Conservation (phyloP, 2,888 invertebrate species). For the Kuschelorhynchus macadamiae region DNA sequence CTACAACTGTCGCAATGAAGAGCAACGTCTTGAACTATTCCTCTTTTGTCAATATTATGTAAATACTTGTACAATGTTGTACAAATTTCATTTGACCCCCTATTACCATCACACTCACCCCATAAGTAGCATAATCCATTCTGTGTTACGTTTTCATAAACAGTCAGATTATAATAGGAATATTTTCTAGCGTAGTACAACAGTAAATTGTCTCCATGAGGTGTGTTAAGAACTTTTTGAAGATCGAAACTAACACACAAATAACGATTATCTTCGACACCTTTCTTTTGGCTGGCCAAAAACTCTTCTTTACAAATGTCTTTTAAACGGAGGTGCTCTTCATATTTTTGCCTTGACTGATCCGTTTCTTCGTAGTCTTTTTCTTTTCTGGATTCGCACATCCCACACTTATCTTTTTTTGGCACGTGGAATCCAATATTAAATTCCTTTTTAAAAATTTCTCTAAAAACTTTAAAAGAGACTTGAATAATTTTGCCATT, state of each 20-base stretch:
- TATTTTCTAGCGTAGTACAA: constrained; percentile 52
- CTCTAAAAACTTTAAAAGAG: constrained; percentile 32
- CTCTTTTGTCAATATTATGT: no score
- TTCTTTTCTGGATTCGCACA: constrained; percentile 24
- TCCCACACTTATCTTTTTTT: constrained; percentile 42
- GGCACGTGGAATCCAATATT: constrained; percentile 47
- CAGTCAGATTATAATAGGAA: constrained; percentile 38
- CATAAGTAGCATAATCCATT: constrained; percentile 53
- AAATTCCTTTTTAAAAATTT: constrained; percentile 40
- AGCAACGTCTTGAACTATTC: neutral
- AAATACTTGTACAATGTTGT: constrained; percentile 21
- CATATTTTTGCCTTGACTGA: constrained; percentile 5
- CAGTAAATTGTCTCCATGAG: constrained; percentile 54
- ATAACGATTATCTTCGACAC: constrained; percentile 4
- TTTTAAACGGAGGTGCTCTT: no score
- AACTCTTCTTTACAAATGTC: constrained; percentile 24
- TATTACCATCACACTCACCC: constrained; percentile 48
- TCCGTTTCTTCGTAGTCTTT: neutral
- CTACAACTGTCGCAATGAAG: constrained; percentile 2
- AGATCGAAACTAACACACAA: constrained; percentile 53
- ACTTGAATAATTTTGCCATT: constrained; percentile 22
- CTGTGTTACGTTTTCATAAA: constrained; percentile 53
- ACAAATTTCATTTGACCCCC: constrained; percentile 48
- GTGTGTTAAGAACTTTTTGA: constrained; percentile 57
- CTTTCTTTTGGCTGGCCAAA: constrained; percentile 25